Base-by-base conservation (phyloP, 2,113 vertebrate species). In the Centrocercus urophasianus region DNA sequence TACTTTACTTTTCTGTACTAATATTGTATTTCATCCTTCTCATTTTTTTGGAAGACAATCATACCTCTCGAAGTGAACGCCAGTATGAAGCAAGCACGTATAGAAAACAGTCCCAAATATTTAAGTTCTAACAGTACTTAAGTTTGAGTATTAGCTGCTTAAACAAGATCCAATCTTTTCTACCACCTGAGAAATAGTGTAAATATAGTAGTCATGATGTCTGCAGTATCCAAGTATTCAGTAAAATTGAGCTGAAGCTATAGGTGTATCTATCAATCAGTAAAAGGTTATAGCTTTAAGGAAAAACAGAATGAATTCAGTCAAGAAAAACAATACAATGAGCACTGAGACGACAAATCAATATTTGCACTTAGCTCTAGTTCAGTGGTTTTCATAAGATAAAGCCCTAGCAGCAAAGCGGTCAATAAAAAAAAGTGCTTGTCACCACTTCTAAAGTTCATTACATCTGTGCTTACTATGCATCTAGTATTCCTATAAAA, bases 231-330 rank as follows among this genome's bases (percentile, higher is more conserved):
- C 34, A 13, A 90, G 56, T 27, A 91, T 34, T 85, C 60, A 45
- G 0, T 43, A 84, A n/a, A 8, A 64, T 16, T 59, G 12, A 80
- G 8, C 8, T 79, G 22, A 45, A 54, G 48, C 45, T 66, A 13
- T 28, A 79, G 60, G 27, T 4, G 79, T 69, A 64, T 38, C 7
- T 38, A 60, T 54, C 59, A 92, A 65, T 50, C 63, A 93, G 32
- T 40, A 91, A 43, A 85, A 90, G 17, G 43, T 61, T 63, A 36
- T 9, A 32, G 20, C 40, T 70, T 86, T 84, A 67, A 75, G 18
- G 18, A 91, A 36, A 86, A 59, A 5, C 70, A 56, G 20, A 93
- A 88, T 67, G 70, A 70, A 64, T 50, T 64, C 72, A n/a, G 11
- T 95, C 56, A 83, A 80, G 65, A 42, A 48, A 64, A 83, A 57